Percentiles rank a stretch among this genome's conserved stretches.
Conservation (phyloP, 2,797 vertebrate genomes). For the Heteromormyrus szaboi region DNA sequence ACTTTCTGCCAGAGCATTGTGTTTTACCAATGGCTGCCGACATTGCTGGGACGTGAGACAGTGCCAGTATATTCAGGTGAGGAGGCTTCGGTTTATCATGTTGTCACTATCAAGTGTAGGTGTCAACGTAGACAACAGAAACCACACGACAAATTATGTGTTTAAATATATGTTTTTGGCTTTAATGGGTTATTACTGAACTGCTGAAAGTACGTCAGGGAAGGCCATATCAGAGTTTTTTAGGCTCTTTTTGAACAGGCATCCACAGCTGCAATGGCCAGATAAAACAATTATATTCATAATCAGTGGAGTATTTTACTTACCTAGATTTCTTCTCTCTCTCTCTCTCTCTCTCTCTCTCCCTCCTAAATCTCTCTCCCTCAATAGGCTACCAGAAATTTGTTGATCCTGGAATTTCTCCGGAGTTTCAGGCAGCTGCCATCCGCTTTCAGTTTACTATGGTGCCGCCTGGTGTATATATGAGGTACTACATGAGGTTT, state of each 20-base stretch:
- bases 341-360: not conserved
- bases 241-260: not conserved
- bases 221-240: not conserved
- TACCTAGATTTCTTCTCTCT: not conserved
- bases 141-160: not conserved
- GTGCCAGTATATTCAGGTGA: slow-evolving; percentile 73
- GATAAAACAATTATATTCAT: not conserved
- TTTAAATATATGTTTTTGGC: not conserved
- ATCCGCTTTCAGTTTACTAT: slow-evolving; percentile 75
- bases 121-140: not conserved
- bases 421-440: slow-evolving; percentile 74
- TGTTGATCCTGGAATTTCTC: slow-evolving; percentile 79
- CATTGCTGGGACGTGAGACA: slow-evolving; percentile 46
- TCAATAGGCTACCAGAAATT: slow-evolving; percentile 79
- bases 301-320: not conserved
- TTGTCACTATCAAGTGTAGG: not conserved
- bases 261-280: not conserved
- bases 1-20: slow-evolving; percentile 69
- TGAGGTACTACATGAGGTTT: slow-evolving; percentile 65
- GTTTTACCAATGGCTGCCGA: slow-evolving; percentile 88
- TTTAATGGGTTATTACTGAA: not conserved
- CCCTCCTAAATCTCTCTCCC: not conserved
- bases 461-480: slow-evolving; percentile 83
- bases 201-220: not conserved
- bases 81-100: slow-evolving; percentile 15